Conservation (phyloP, 2,797 vertebrate genomes). For the Protosalanx chinensis region DNA sequence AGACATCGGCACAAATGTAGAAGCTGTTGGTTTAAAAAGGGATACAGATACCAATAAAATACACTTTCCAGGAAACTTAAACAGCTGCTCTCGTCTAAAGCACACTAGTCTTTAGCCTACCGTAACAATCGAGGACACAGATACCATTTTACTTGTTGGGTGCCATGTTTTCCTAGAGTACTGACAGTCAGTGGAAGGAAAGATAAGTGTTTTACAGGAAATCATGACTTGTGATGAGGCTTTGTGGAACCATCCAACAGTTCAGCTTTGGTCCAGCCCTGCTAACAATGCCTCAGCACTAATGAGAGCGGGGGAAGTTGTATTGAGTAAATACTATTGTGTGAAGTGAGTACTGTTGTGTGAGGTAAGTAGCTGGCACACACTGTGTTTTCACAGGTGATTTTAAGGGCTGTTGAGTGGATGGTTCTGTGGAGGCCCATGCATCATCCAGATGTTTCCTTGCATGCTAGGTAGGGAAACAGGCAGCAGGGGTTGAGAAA, state of each 20-base stretch:
- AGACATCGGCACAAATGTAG: conserved; percentile 37
- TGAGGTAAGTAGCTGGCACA: conserved; percentile 33
- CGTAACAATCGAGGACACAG: background rate
- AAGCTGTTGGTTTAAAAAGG: conserved; percentile 34
- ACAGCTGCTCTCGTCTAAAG: background rate
- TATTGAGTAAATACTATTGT: no score
- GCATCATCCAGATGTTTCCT: conserved; percentile 63
- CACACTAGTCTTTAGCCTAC: background rate
- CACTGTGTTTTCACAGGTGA: conserved; percentile 47
- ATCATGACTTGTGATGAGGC: background rate
- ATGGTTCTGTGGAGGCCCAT: conserved; percentile 43
- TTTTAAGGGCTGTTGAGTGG: conserved; percentile 35
- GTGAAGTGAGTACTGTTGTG: conserved; percentile 14
- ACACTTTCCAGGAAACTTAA: conserved; percentile 4
- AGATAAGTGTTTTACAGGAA: background rate
- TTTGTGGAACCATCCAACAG: conserved; percentile 22
- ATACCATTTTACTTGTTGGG: no score
- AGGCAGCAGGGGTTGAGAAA: conserved; percentile 5
- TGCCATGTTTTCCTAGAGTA: no score
- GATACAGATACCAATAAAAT: conserved; percentile 27
- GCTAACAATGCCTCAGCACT: conserved; percentile 8
- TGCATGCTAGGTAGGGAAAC: conserved; percentile 35
- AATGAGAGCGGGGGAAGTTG: conserved; percentile 18
- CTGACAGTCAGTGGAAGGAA: no score
- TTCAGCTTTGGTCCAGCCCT: conserved; percentile 21